Evolutionary conservation across 2,888 invertebrate genomes (phyloP).

Genomic region (Chloromyia formosa): DNA sequence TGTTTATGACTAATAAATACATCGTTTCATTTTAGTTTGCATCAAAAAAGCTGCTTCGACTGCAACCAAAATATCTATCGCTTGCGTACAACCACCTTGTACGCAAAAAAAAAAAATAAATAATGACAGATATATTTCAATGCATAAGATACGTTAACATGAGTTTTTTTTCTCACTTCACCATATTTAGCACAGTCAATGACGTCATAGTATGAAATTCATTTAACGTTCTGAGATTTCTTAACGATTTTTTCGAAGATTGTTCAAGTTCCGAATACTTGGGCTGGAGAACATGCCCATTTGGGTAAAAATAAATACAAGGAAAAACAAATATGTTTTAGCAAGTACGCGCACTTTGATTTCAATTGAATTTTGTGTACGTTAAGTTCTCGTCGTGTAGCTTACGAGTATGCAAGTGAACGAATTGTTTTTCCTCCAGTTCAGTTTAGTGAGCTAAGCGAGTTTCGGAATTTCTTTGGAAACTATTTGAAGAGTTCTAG

Average conservation of each 20-base stretch:
- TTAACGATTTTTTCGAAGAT: not conserved
- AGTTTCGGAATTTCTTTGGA: too few species aligned
- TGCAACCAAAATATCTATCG: too few species aligned
- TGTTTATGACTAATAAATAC: too few species aligned
- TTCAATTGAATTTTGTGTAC: not conserved
- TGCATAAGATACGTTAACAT: not conserved
- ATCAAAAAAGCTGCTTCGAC: too few species aligned
- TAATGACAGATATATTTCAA: not conserved
- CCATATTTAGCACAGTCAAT: conserved; percentile 8
- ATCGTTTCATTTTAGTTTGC: too few species aligned
- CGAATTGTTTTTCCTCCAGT: too few species aligned
- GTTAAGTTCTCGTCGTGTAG: not conserved
- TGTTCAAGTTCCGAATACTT: not conserved
- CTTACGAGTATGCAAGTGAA: not conserved
- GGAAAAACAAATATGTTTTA: not conserved
- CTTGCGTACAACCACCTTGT: not conserved
- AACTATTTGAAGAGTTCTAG: too few species aligned
- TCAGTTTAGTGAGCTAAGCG: too few species aligned
- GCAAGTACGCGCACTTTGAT: not conserved
- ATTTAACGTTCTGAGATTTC: not conserved
- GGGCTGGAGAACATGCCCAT: not conserved
- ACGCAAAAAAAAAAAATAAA: not conserved
- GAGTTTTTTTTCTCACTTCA: not conserved
- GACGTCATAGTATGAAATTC: conserved; percentile 31
- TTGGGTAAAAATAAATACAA: not conserved